These are phyloP conservation scores for Paracentrotus lividus DNA, from an alignment of 53 echinoderm and acorn worm genomes.

Conservation along the genomic window DNA sequence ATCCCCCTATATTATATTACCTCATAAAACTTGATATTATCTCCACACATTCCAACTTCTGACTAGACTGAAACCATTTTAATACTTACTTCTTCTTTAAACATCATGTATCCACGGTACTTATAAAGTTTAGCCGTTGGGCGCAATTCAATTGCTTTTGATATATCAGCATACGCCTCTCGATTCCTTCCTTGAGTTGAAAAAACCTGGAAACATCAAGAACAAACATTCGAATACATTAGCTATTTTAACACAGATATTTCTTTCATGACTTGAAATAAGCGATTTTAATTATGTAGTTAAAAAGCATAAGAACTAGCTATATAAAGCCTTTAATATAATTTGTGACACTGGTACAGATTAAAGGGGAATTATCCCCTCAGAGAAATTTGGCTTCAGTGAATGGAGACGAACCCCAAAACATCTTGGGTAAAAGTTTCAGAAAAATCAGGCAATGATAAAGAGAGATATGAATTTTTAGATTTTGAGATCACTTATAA, in stretches of 20 bases:
- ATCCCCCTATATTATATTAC: not conserved
- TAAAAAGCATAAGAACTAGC: not conserved
- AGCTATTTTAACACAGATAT: no score
- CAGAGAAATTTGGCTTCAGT: no score
- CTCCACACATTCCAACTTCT: no score
- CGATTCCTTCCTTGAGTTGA: conserved; percentile 84
- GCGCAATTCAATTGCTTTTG: conserved; percentile 81
- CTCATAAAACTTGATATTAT: not conserved
- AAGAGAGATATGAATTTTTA: no score
- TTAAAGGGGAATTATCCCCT: not conserved
- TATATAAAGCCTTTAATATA: not conserved
- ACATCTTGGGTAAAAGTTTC: no score
- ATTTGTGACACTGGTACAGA: not conserved
- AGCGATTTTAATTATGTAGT: not conserved
- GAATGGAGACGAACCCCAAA: no score
- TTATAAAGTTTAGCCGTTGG: conserved; percentile 82
- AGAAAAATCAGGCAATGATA: no score
- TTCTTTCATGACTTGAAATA: not conserved
- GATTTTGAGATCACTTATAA: no score
- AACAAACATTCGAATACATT: not conserved
- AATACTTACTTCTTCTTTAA: conserved; percentile 59
- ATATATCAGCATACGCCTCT: conserved; percentile 87
- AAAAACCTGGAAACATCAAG: conserved; percentile 73
- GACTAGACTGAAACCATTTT: not conserved
- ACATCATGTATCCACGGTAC: conserved; percentile 62